These are phyloP conservation scores for Pollicipes pollicipes DNA, from an alignment of 1,140 invertebrate species.

Conservation along the genomic window DNA sequence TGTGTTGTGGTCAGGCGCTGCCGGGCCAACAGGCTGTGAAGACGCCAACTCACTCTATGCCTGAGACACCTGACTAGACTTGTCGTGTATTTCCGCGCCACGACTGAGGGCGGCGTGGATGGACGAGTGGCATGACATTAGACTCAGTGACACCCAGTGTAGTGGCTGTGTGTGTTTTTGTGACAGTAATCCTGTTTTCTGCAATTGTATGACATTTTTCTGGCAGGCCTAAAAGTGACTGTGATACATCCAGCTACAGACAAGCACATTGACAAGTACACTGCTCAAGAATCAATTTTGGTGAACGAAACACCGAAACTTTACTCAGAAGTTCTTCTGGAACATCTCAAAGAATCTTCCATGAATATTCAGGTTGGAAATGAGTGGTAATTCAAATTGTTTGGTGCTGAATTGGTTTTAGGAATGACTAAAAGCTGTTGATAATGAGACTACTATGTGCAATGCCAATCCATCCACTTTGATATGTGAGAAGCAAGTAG, in stretches of 20 bases:
- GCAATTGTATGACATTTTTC: no score
- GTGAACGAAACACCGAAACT: conserved; percentile 67
- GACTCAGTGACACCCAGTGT: no score
- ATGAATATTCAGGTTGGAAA: conserved; percentile 52
- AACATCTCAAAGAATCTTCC: conserved; percentile 46
- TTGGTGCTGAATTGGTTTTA: neutral
- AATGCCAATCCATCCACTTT: no score
- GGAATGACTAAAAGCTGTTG: neutral
- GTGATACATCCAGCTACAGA: conserved; percentile 81
- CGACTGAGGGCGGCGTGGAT: no score
- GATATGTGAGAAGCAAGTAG: neutral
- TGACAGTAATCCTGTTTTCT: no score
- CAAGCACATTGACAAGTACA: conserved; percentile 77
- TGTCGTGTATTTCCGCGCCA: no score
- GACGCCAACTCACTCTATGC: no score
- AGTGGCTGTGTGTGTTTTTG: no score
- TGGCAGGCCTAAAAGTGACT: conserved; percentile 59
- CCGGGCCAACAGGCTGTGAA: no score
- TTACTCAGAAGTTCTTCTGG: conserved; percentile 59
- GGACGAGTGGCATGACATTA: no score
- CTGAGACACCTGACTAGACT: no score
- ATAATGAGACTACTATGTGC: neutral
- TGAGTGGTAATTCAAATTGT: neutral
- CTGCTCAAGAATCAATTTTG: conserved; percentile 41
- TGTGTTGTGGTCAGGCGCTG: no score